Evolutionary conservation across 2,113 vertebrate species (phyloP), one percentile per base, ranked within the genome.

Genomic region (Coregonus clupeaformis): DNA sequence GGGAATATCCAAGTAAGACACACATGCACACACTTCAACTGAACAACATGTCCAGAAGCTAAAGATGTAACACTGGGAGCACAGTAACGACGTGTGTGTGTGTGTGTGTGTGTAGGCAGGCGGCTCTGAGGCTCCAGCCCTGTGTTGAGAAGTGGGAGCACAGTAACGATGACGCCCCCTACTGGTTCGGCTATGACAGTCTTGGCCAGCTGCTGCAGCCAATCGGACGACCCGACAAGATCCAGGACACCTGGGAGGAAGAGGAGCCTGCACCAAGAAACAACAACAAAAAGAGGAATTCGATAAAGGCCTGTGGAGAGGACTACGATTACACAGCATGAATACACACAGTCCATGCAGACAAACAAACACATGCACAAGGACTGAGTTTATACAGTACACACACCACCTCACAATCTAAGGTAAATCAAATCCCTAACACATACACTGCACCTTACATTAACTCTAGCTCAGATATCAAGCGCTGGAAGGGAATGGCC

Each of bases 1-100:
- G 64, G 84, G 86, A 75, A 94, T 95, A 85, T 93, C 93, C 57
- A 92, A 60, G 95, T 96, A 92, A 88, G 87, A 60, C 13, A 52
- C 20, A 59, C 18, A 57, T 7, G 49, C 25, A 72, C n/a, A 60
- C 18, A 55, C 52, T 11, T 42, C 18, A 49, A 11, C 14, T 72
- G 7, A 7, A 22, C 27, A 13, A 32, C 22, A 47, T 11, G 1
- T 6, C 25, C 9, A 18, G n/a, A 49, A 1, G 14, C 24, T n/a
- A 55, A 29, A 6, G 9, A 42, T 12, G 68, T 12, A 27, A 25
- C 52, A 16, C 4, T 45, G 14, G 49, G 5, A 18, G 49, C 13
- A 18, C 14, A 52, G 16, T 52, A 2, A 49, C 47, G 22, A 27
- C 27, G 45, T 13, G 45, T 47, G 66, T 14, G 9, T 32, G 20